Percentiles rank a stretch among this genome's conserved stretches.
Conservation (phyloP, 2,113 vertebrate species). For the Nipponia nippon region DNA sequence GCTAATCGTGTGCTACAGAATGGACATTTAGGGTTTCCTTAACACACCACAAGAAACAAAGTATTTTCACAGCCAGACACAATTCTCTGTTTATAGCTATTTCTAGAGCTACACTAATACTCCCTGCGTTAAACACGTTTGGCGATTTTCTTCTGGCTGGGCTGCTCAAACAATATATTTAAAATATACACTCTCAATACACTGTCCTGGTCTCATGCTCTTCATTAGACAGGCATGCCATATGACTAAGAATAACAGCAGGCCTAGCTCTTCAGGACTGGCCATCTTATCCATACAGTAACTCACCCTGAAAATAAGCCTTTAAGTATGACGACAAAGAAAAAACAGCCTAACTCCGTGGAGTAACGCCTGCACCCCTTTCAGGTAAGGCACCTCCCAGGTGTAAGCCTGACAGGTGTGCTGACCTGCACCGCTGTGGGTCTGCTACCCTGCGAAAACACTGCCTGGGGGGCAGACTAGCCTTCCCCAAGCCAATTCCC, state of each 20-base stretch:
- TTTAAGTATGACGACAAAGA: not conserved
- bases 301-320: not conserved
- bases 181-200: not conserved
- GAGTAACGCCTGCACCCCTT: not conserved
- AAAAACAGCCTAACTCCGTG: not conserved
- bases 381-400: not conserved
- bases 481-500: no score
- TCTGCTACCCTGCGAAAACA: not conserved
- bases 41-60: not conserved
- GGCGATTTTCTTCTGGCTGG: not conserved
- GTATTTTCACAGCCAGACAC: not conserved
- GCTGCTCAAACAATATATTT: not conserved
- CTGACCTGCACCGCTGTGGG: not conserved
- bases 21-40: not conserved
- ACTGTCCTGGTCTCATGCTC: not conserved
- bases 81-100: not conserved
- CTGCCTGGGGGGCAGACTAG: fast-evolving
- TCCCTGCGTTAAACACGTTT: fast-evolving
- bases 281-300: not conserved
- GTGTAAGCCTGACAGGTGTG: not conserved
- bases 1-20: not conserved
- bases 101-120: not conserved
- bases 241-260: not conserved
- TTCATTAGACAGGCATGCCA: not conserved
- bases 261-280: not conserved